These are phyloP conservation scores for Theretra japonica DNA, from an alignment of 2,888 invertebrate genomes.

Conservation along the genomic window DNA sequence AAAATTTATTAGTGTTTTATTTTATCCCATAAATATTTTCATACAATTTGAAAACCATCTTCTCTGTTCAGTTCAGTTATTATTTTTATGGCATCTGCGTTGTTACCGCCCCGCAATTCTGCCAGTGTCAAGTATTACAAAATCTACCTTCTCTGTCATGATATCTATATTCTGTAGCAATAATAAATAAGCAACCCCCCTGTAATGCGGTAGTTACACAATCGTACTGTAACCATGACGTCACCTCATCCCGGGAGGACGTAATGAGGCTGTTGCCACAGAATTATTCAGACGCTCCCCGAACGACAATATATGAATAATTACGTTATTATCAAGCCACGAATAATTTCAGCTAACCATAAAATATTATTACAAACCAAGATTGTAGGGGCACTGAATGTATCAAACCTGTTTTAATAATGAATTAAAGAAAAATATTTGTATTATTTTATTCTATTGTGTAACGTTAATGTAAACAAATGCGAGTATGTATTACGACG, in stretches of 20 bases:
- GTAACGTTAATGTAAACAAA: no score
- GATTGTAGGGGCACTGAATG: not conserved
- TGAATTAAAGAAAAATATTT: no score
- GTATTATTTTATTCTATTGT: no score
- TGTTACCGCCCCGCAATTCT: no score
- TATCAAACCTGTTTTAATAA: not conserved
- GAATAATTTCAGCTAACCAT: constrained; percentile 20
- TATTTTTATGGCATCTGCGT: no score
- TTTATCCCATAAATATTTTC: no score
- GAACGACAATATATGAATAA: constrained; percentile 25
- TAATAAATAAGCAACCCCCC: not conserved
- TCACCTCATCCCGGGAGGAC: not conserved
- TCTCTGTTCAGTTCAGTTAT: no score
- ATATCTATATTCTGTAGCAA: not conserved
- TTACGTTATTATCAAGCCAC: constrained; percentile 5
- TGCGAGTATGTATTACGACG: no score
- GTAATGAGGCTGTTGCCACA: constrained; percentile 16
- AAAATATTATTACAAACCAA: constrained; percentile 8
- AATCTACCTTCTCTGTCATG: no score
- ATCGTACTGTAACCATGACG: not conserved
- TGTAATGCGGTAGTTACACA: not conserved
- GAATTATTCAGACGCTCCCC: not conserved
- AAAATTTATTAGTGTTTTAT: no score
- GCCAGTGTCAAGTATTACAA: no score
- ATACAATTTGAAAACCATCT: no score